phyloP scores from a whole-genome alignment of 2,888 invertebrate genomes.

The Pseudoips prasinana region DNA sequence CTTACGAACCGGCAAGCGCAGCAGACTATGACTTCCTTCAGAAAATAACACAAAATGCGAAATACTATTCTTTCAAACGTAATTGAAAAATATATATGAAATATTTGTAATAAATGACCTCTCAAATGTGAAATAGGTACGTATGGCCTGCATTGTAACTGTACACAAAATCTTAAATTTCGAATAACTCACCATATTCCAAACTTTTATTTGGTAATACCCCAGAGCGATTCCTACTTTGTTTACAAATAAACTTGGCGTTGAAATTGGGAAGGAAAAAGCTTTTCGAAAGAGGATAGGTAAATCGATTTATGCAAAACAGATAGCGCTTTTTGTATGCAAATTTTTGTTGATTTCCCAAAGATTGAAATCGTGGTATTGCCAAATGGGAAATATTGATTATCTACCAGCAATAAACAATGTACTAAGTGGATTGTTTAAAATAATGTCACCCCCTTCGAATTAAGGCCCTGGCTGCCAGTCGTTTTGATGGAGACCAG shows the following conservation, averaged over 20 bases:
- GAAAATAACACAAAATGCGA: too few relatives aligned
- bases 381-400: conserved; percentile 70
- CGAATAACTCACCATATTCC: conserved; percentile 59
- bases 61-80: too few relatives aligned
- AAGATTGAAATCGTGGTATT: conserved; percentile 76
- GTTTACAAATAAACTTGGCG: conserved; percentile 78
- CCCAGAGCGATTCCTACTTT: conserved; percentile 76
- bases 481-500: too few relatives aligned
- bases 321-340: conserved; percentile 80
- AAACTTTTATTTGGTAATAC: conserved; percentile 76
- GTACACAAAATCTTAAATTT: conserved; percentile 49
- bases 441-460: too few relatives aligned
- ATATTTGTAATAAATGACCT: not conserved
- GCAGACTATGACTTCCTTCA: too few relatives aligned
- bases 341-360: conserved; percentile 78
- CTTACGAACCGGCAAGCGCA: too few relatives aligned
- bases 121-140: not conserved
- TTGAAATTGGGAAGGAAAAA: conserved; percentile 76
- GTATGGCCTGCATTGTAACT: too few relatives aligned
- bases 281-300: conserved; percentile 76
- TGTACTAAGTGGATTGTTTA: conserved; percentile 35
- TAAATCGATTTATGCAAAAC: conserved; percentile 80
- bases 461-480: too few relatives aligned
- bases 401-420: conserved; percentile 53
- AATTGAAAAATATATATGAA: too few relatives aligned